Percentiles rank a stretch among this genome's conserved stretches.
Conservation (phyloP, 2,888 invertebrate genomes). For the Tetropium fuscum region DNA sequence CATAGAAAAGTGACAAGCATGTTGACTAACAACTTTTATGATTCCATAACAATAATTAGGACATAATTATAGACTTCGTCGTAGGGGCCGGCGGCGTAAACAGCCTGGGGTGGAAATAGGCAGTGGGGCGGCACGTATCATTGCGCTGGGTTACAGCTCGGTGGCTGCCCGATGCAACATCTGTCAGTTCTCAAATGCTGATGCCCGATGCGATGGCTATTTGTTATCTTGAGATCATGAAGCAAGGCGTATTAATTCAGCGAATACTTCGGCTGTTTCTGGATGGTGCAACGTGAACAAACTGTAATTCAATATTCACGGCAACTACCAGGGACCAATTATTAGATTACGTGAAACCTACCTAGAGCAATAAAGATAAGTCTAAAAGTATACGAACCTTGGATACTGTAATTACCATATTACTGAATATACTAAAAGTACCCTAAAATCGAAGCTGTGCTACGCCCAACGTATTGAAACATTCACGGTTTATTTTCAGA, state of each 20-base stretch:
- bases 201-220: conserved; percentile 7
- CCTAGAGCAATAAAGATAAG: too few relatives aligned
- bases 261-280: not conserved
- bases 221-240: not conserved
- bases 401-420: too few relatives aligned
- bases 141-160: conserved; percentile 39
- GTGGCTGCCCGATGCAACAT: conserved; percentile 40
- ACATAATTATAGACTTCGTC: conserved; percentile 54
- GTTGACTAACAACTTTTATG: conserved; percentile 53
- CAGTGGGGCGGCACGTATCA: conserved; percentile 37
- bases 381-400: too few relatives aligned
- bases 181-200: conserved; percentile 45
- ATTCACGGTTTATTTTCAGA: too few relatives aligned
- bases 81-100: conserved; percentile 44
- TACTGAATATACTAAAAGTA: too few relatives aligned
- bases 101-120: conserved; percentile 29
- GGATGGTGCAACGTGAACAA: too few relatives aligned
- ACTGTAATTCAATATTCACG: too few relatives aligned
- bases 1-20: conserved; percentile 48
- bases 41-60: conserved; percentile 55
- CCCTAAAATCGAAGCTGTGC: too few relatives aligned
- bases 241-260: not conserved
- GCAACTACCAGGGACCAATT: too few relatives aligned
- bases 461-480: too few relatives aligned
- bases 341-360: too few relatives aligned